Base-by-base conservation (phyloP, 2,888 invertebrate genomes). In the Lithodes maja region DNA sequence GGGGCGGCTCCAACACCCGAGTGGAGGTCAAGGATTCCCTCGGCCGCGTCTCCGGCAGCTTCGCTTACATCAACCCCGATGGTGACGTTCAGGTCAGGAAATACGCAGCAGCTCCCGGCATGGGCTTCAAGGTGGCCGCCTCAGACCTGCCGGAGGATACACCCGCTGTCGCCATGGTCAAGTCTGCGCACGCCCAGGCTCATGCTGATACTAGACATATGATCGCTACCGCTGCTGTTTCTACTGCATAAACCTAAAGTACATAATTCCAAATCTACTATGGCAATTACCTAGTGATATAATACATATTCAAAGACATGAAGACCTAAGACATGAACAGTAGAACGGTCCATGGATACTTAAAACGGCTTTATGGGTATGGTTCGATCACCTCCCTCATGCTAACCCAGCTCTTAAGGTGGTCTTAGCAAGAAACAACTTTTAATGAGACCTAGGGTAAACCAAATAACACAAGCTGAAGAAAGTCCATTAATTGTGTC, bases 1-100 rank as follows among this genome's bases (percentile, higher is more conserved):
- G 83, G 83, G 87, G 87, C 15, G 87, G 87, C 17, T 83, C 78
- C 75, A 87, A 77, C 77, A 87, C 87, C 78, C 87, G 87, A 12
- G 83, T 87, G 52, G 87, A 87, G 87, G 75, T n/a, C 77, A 74
- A 71, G 77, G 87, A 87, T 69, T 82, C 83, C 69, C 3, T 87
- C 12, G 87, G 68, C 1, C 87, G 83, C 49, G 82, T 82, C 61
- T 52, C 82, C 33, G 87, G 87, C 52, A 87, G 87, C 87, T 87
- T 87, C 77, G 87, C 87, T 49, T 87, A 87, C 83, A 69, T 87
- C 17, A 55, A 87, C 68, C 87, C 87, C 17, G 53, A 50, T 3
- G 87, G 87, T 1, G 87, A 87, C 7, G 87, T 87, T 54, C 87
- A 87, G 68, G 69, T 87, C n/a, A 87, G 87, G 77, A 87, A 87